These are phyloP conservation scores for Bufo bufo DNA, from an alignment of 2,113 vertebrate genomes.

Conservation along the genomic window DNA sequence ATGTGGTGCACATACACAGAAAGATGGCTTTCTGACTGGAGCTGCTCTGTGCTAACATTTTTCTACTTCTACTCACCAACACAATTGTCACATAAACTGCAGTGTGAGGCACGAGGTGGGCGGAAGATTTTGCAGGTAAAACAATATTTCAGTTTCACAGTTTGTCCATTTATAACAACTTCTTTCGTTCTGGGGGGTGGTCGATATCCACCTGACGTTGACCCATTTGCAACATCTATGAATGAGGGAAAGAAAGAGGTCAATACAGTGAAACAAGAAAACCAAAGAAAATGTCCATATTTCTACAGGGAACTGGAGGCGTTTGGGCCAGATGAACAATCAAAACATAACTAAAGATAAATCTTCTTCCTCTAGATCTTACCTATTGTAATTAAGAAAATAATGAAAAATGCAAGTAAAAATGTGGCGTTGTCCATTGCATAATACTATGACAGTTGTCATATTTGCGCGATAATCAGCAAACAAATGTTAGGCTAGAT, in stretches of 20 bases:
- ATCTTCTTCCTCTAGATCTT: no score
- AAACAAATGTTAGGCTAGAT: no score
- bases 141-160: constrained; percentile 96
- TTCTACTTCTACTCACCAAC: constrained; percentile 81
- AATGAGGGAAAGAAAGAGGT: neutral
- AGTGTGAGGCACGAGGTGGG: constrained; percentile 95
- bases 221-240: constrained; percentile 90
- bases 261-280: neutral
- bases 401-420: no score
- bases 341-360: no score
- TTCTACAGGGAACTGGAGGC: neutral
- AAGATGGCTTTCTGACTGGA: no score
- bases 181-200: constrained; percentile 96
- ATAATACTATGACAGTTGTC: no score
- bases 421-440: no score
- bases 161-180: constrained; percentile 94
- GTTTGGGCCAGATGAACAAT: no score
- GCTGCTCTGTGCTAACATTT: no score
- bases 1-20: no score
- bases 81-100: constrained; percentile 98
- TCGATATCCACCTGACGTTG: constrained; percentile 88
- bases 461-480: no score
- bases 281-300: neutral
- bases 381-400: no score
- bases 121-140: constrained; percentile 99